A percentile compares a stretch with the other conserved stretches of the same genome.
Evolutionary conservation across 2,113 vertebrate genomes (phyloP).

Genomic region (Synchiropus splendidus): DNA sequence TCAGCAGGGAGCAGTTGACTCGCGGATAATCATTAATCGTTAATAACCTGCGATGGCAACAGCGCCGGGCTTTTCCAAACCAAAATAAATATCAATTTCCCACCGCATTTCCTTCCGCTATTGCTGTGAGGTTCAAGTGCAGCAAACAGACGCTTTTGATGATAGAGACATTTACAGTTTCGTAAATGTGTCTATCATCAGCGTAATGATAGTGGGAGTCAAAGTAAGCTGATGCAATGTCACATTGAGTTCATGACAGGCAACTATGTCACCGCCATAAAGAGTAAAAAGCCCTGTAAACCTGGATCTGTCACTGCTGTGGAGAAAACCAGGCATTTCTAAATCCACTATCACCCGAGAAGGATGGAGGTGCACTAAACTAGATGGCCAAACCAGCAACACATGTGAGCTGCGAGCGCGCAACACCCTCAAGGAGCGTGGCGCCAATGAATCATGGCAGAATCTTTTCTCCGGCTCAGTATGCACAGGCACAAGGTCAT

Average conservation of each 20-base stretch:
- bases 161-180: slow-evolving; percentile 7
- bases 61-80: slow-evolving; percentile 27
- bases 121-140: slow-evolving; percentile 12
- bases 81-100: slow-evolving; percentile 50
- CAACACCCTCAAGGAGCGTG: slow-evolving; percentile 14
- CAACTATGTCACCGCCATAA: no score
- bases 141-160: slow-evolving; percentile 22
- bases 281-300: no score
- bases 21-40: slow-evolving; percentile 41
- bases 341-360: slow-evolving; percentile 15
- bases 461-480: slow-evolving; percentile 34
- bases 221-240: no score
- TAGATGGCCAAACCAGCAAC: slow-evolving; percentile 33
- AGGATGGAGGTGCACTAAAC: slow-evolving; percentile 16
- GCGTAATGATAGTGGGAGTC: no score
- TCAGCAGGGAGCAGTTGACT: slow-evolving; percentile 14
- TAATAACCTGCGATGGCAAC: slow-evolving; percentile 37
- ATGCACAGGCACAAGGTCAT: slow-evolving; percentile 57
- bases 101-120: slow-evolving; percentile 5
- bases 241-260: no score
- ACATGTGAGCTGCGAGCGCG: slow-evolving; percentile 33
- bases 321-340: slow-evolving; percentile 9
- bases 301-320: slow-evolving; percentile 10
- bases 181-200: no score
- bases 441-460: slow-evolving; percentile 38